phyloP scores from a whole-genome alignment of 2,888 invertebrate species.

The Cephonodes hylas region DNA sequence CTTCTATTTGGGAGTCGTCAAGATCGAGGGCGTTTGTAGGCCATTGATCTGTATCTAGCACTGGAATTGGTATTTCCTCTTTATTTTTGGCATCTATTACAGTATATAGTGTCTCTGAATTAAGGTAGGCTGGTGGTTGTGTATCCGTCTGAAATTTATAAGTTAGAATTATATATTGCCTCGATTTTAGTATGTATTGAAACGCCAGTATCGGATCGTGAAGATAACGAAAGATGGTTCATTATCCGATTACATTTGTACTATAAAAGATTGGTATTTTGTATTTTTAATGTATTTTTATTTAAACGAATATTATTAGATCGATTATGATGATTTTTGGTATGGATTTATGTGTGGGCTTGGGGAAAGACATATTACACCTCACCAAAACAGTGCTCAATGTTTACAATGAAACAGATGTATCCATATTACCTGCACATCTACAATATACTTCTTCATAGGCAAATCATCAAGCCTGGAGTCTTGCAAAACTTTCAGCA shows the following conservation, averaged over 20 bases:
- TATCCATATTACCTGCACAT: slow-evolving; percentile 69
- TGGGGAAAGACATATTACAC: no score
- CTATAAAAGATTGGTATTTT: no score
- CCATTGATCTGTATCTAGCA: slow-evolving; percentile 65
- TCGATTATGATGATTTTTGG: not conserved
- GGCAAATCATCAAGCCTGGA: slow-evolving; percentile 82
- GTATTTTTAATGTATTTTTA: no score
- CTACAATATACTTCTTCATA: slow-evolving; percentile 85
- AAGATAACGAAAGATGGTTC: no score
- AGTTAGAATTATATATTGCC: not conserved
- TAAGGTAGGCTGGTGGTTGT: slow-evolving; percentile 62
- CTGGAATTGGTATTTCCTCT: slow-evolving; percentile 56
- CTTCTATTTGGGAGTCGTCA: slow-evolving; percentile 84
- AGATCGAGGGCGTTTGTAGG: slow-evolving; percentile 74
- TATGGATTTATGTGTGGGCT: no score
- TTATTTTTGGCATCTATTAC: slow-evolving; percentile 33
- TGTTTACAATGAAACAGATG: no score
- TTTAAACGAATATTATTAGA: no score
- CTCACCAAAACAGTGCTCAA: no score
- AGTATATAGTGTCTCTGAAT: slow-evolving; percentile 53
- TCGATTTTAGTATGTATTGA: not conserved
- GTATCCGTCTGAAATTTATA: slow-evolving; percentile 50
- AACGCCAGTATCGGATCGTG: no score
- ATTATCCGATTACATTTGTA: no score
- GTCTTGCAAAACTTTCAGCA: slow-evolving; percentile 84